A percentile compares a stretch with the other conserved stretches of the same genome.
phyloP scores from a whole-genome alignment of 2,888 invertebrate genomes.

The Zygaena filipendulae region DNA sequence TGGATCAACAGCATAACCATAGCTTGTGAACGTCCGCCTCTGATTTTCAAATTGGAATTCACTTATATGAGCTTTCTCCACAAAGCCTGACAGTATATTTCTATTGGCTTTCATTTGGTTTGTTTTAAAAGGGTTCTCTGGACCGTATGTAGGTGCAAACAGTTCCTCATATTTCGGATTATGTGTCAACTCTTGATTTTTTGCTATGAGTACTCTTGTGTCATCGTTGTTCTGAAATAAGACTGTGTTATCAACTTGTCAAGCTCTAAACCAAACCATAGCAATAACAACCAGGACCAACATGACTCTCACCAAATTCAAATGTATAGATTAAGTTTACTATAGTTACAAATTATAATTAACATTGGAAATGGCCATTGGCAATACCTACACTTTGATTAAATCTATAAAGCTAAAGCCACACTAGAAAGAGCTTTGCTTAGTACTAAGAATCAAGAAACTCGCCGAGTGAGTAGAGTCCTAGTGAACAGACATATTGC shows the following conservation, averaged over 20 bases:
- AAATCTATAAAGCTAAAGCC: no score
- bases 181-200: conserved; percentile 84
- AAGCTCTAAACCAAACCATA: background rate
- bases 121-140: conserved; percentile 93
- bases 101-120: conserved; percentile 87
- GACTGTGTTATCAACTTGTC: no score
- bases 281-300: background rate
- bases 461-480: no score
- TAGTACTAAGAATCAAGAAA: no score
- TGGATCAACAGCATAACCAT: conserved; percentile 95
- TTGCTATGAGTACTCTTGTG: conserved; percentile 78
- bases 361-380: no score
- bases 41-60: conserved; percentile 98
- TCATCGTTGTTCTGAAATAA: conserved; percentile 75
- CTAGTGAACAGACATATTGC: no score
- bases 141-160: conserved; percentile 91
- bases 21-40: conserved; percentile 92
- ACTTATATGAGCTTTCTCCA: conserved; percentile 95
- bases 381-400: no score
- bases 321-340: no score
- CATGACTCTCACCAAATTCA: no score
- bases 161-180: conserved; percentile 97
- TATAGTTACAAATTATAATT: no score
- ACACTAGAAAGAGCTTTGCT: no score
- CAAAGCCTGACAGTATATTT: conserved; percentile 94